phyloP scores from a whole-genome alignment of 2,113 vertebrate species.

The human region GRCh38 chr20:14679501-14680000 shows the following conservation, averaged over 20 bases:
- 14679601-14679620: not conserved
- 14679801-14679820: not conserved
- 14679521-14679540: not conserved
- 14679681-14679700: not conserved
- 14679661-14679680: not conserved
- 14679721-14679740: not conserved
- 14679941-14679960: not conserved
- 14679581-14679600: slow-evolving; percentile 21
- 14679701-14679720: not conserved
- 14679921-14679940: not conserved
- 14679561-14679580: slow-evolving; percentile 25
- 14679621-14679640: not conserved
- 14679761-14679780: slow-evolving; percentile 10
- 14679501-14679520: not conserved
- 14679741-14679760: not conserved
- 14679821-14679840: not conserved
- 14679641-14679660: not conserved
- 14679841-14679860: not conserved
- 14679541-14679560: not conserved
- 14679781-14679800: not conserved
- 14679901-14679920: not conserved
- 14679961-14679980: not conserved
- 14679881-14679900: not conserved
- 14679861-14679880: not conserved
- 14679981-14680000: not conserved